Percentiles rank a stretch among this genome's conserved stretches.
Conservation (phyloP, 2,888 invertebrate genomes). For the Patella ulyssiponensis region DNA sequence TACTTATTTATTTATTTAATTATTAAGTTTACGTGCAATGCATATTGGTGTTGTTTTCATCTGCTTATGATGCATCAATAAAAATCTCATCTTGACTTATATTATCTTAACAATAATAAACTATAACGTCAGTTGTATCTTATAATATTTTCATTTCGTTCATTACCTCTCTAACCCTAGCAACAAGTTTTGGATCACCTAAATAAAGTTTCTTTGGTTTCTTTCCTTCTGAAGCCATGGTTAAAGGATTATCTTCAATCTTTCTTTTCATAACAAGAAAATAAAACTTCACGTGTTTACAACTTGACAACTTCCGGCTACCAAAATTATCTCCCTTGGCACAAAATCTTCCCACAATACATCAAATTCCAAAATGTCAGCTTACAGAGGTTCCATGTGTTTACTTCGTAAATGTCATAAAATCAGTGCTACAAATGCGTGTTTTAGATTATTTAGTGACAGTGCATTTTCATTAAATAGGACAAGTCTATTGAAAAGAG, state of each 20-base stretch:
- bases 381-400: slow-evolving; percentile 36
- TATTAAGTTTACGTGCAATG: too few relatives aligned
- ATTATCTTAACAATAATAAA: too few relatives aligned
- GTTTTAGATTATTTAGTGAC: slow-evolving; percentile 8
- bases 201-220: slow-evolving; percentile 26
- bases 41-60: too few relatives aligned
- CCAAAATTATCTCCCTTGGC: too few relatives aligned
- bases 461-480: slow-evolving; percentile 8
- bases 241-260: background rate
- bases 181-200: slow-evolving; percentile 49
- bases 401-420: slow-evolving; percentile 14
- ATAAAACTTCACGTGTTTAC: too few relatives aligned
- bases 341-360: too few relatives aligned
- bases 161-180: slow-evolving; percentile 53
- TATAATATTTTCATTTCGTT: too few relatives aligned
- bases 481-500: background rate
- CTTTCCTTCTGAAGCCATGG: background rate
- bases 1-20: too few relatives aligned
- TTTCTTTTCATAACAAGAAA: background rate
- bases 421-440: slow-evolving; percentile 13
- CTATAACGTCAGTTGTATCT: too few relatives aligned
- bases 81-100: too few relatives aligned
- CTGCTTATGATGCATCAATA: too few relatives aligned
- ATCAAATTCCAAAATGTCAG: slow-evolving; percentile 29
- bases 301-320: too few relatives aligned